These are phyloP conservation scores for Herminia tarsipennalis DNA, from an alignment of 2,888 invertebrate species.

Conservation along the genomic window DNA sequence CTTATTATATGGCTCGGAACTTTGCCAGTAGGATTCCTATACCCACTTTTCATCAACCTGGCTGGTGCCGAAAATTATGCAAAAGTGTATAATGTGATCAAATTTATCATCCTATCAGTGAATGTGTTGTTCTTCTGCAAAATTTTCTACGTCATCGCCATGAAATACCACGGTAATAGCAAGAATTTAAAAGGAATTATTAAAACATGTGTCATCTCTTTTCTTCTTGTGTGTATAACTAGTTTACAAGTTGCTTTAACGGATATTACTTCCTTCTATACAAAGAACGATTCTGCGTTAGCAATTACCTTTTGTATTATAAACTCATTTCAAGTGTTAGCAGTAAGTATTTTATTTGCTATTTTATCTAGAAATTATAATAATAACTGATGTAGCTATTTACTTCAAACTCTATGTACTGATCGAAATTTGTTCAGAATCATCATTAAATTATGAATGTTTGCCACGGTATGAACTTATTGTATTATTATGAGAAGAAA, in stretches of 20 bases:
- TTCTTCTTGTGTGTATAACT: slow-evolving; percentile 16
- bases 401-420: no score
- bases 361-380: slow-evolving; percentile 14
- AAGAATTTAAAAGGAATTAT: slow-evolving; percentile 11
- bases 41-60: slow-evolving; percentile 1
- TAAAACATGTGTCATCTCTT: slow-evolving; percentile 17
- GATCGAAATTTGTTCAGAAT: no score
- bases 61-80: neutral
- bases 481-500: no score
- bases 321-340: slow-evolving; percentile 21
- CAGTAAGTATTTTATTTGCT: slow-evolving; percentile 21
- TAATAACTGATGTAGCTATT: neutral
- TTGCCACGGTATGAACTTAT: no score
- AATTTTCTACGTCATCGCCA: slow-evolving; percentile 49
- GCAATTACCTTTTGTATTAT: slow-evolving; percentile 15
- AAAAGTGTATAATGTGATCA: slow-evolving; percentile 38
- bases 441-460: no score
- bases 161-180: slow-evolving; percentile 22
- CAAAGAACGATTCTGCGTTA: neutral
- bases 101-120: slow-evolving; percentile 47
- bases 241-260: slow-evolving; percentile 21
- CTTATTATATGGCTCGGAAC: slow-evolving; percentile 7
- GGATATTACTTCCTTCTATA: slow-evolving; percentile 10
- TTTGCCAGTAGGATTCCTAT: slow-evolving; percentile 7
- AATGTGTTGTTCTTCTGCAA: slow-evolving; percentile 52